Evolutionary conservation across 1,140 invertebrate species (phyloP).

Genomic region (Ptiloglossa arizonensis): DNA sequence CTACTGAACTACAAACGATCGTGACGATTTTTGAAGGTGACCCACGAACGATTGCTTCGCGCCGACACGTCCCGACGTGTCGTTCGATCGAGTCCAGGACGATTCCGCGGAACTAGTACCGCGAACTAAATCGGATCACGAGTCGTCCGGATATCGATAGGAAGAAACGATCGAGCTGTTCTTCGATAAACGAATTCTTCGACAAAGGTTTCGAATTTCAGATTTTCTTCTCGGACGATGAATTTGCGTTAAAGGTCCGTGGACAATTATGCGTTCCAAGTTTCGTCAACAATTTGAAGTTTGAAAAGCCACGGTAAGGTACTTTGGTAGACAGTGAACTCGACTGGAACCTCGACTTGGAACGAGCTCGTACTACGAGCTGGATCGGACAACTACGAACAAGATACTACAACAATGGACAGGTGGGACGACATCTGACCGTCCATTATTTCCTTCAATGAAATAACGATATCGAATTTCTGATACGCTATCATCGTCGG

Average conservation of each 20-base stretch:
- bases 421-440: neutral
- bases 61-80: neutral
- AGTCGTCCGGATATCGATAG: no score
- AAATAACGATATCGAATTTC: neutral
- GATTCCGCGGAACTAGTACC: no score
- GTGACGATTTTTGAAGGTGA: constrained; percentile 40
- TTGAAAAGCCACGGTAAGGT: neutral
- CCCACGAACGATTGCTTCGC: constrained; percentile 22
- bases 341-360: neutral
- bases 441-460: neutral
- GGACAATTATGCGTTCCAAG: neutral
- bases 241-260: neutral
- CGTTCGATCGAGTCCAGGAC: neutral
- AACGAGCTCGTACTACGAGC: neutral
- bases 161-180: no score
- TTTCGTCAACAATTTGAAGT: neutral
- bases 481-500: constrained; percentile 28
- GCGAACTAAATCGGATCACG: no score
- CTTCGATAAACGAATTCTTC: neutral
- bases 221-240: neutral
- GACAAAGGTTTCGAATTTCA: neutral
- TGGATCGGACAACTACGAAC: neutral
- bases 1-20: constrained; percentile 29
- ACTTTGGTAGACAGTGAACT: no score
- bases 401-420: neutral